Base-by-base conservation (phyloP, 2,797 vertebrate species). In the Lagocephalus sceleratus region DNA sequence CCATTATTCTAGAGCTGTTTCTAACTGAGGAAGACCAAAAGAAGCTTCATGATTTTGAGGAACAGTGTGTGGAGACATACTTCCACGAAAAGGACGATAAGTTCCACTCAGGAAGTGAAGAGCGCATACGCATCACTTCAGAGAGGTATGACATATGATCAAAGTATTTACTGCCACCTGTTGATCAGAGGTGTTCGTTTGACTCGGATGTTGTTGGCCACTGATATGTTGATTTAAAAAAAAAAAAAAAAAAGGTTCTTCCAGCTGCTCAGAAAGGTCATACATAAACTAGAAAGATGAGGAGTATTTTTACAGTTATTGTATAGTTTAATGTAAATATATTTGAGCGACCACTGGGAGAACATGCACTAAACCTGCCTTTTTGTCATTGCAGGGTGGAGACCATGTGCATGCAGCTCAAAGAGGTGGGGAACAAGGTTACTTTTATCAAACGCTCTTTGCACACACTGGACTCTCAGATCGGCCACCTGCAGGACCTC, bases 41-140 rank as follows among this genome's bases (percentile, higher is more conserved):
- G 85, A 99, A 99, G 75, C 94, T 99, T 64, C 96, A 99, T 78
- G 97, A 99, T 84, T 99, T 98, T 89, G 97, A 99, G 87, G 96
- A 98, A 60, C 93, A 97, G 57, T 99, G 97, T 80, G 94, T 98
- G 67, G 97, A 99, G 79, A 98, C 93, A 11, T 99, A 98, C 86
- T 99, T 99, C 82, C 97, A 97, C 79, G 96, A 99, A 86, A 98
- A 96, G 63, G 93, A 98, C 51, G 95, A 99, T 78, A 93, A 95
- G 85, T 97, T 99, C 85, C 94, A 99, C 88, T 94, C 95, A 19
- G 95, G 94, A 7, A 99, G 95, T 39, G 96, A 99, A 60, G 97
- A 99, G 74, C 92, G 96, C 71, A 99, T 99, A 78, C 93, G 96
- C 66, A 88, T 97, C 59, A 99, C 96, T n/a, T 98, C 94, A 25